Evolutionary conservation across 2,797 vertebrate species (phyloP).

Genomic region (Pangasius larnaudii): DNA sequence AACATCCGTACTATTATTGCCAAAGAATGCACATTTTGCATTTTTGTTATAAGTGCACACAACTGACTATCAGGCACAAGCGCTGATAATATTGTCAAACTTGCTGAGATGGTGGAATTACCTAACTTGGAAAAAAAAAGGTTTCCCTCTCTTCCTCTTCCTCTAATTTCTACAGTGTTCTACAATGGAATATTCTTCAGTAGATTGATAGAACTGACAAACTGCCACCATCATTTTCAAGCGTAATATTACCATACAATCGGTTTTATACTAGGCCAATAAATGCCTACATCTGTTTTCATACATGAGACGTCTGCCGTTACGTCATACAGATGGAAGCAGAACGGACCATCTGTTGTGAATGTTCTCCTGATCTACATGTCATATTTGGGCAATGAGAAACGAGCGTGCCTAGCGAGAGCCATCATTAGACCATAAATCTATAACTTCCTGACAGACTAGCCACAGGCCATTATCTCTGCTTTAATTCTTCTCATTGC

Average conservation of each 20-base stretch:
- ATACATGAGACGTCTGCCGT: slow-evolving; percentile 57
- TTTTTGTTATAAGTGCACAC: slow-evolving; percentile 67
- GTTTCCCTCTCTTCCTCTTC: slow-evolving; percentile 20
- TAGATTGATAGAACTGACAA: slow-evolving; percentile 42
- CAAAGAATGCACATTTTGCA: slow-evolving; percentile 71
- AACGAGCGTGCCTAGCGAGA: slow-evolving; percentile 58
- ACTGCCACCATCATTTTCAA: slow-evolving; percentile 35
- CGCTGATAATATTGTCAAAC: slow-evolving; percentile 35
- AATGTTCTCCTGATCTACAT: slow-evolving; percentile 62
- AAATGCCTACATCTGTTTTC: slow-evolving; percentile 56
- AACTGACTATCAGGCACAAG: slow-evolving; percentile 30
- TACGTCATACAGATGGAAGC: slow-evolving; percentile 67
- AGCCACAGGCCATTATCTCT: slow-evolving; percentile 65
- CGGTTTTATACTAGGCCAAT: slow-evolving; percentile 24
- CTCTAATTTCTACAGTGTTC: slow-evolving; percentile 24
- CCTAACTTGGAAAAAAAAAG: slow-evolving; percentile 11
- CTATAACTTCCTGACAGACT: slow-evolving; percentile 64
- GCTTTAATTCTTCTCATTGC: slow-evolving; percentile 52
- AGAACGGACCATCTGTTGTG: slow-evolving; percentile 71
- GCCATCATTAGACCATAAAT: slow-evolving; percentile 61
- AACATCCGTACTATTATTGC: slow-evolving; percentile 72
- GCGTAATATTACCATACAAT: slow-evolving; percentile 37
- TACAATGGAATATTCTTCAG: neutral
- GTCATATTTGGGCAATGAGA: slow-evolving; percentile 63
- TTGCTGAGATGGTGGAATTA: slow-evolving; percentile 48